A percentile compares a stretch with the other conserved stretches of the same genome.
Evolutionary conservation across 2,113 vertebrate species (phyloP).

Genomic region (Arothron firmamentum): DNA sequence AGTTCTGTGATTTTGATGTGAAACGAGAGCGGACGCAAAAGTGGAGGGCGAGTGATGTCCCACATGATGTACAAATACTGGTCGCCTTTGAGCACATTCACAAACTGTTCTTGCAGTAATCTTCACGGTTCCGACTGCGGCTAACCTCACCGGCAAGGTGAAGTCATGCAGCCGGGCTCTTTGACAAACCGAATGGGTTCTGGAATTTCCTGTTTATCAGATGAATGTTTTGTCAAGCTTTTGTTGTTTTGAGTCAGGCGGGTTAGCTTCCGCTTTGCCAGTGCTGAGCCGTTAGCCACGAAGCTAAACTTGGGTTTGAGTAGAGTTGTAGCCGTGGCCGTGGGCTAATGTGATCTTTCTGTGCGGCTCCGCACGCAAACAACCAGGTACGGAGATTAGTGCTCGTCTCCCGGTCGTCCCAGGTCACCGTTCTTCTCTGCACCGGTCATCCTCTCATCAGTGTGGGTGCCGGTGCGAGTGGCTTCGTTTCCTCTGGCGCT

Average conservation of each 20-base stretch:
- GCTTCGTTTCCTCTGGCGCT: constrained; percentile 31
- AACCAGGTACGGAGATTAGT: constrained; percentile 3
- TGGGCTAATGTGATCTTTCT: constrained; percentile 46
- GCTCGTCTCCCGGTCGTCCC: constrained; percentile 4
- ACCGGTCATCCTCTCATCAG: constrained; percentile 1
- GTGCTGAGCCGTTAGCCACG: constrained; percentile 16
- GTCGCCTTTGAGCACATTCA: background rate
- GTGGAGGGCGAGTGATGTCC: constrained; percentile 23
- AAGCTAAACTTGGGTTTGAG: constrained; percentile 33
- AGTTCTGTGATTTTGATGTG: constrained; percentile 32
- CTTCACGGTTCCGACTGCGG: constrained; percentile 26
- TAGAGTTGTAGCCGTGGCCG: constrained; percentile 30
- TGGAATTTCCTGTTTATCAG: too few species aligned
- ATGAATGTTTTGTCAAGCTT: too few species aligned
- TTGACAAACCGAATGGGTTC: too few species aligned
- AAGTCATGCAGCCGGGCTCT: background rate
- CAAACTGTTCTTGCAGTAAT: constrained; percentile 26
- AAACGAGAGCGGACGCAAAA: constrained; percentile 26
- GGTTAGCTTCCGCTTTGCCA: background rate
- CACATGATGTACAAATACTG: constrained; percentile 44
- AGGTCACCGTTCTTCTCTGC: constrained; percentile 6
- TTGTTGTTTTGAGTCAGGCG: too few species aligned
- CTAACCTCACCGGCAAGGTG: constrained; percentile 4
- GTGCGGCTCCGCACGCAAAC: constrained; percentile 32
- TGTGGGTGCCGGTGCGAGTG: constrained; percentile 25